Percentiles rank a stretch among this genome's conserved stretches.
phyloP scores from a whole-genome alignment of 2,113 vertebrate species.

The Vireo altiloquus region DNA sequence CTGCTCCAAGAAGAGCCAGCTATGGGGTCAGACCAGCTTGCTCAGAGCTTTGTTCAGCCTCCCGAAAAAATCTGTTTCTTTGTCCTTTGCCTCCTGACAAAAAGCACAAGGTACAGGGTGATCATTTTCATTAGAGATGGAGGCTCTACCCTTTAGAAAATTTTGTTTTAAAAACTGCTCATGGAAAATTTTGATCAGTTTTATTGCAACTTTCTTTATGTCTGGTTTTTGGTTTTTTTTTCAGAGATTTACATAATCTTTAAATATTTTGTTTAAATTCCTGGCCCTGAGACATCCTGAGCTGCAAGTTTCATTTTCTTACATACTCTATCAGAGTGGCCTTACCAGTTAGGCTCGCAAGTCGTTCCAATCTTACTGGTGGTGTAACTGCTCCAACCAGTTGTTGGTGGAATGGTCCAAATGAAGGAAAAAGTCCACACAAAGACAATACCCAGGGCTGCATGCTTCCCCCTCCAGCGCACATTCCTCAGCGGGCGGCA shows the following conservation, averaged over 20 bases:
- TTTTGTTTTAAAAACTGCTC: neutral
- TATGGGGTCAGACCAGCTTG: neutral
- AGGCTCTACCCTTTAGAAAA: neutral
- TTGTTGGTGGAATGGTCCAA: conserved; percentile 85
- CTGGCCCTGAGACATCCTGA: neutral
- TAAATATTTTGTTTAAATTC: neutral
- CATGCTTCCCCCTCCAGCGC: conserved; percentile 74
- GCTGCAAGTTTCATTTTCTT: neutral
- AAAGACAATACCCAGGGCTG: conserved; percentile 79
- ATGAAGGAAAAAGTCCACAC: conserved; percentile 88
- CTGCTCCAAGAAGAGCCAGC: neutral
- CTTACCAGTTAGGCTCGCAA: conserved; percentile 93
- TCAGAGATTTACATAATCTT: neutral
- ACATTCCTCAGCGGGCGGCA: conserved; percentile 78
- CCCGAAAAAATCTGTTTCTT: neutral
- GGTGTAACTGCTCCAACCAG: conserved; percentile 91
- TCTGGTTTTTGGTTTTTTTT: neutral
- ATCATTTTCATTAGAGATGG: neutral
- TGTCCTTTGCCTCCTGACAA: neutral
- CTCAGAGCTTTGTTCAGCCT: neutral
- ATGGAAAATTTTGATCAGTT: neutral
- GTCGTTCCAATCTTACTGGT: conserved; percentile 90
- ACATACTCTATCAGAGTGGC: neutral
- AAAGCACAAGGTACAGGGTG: neutral
- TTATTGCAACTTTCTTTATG: neutral